Base-by-base conservation (phyloP, 2,888 invertebrate genomes). In the Trichopria drosophilae region DNA sequence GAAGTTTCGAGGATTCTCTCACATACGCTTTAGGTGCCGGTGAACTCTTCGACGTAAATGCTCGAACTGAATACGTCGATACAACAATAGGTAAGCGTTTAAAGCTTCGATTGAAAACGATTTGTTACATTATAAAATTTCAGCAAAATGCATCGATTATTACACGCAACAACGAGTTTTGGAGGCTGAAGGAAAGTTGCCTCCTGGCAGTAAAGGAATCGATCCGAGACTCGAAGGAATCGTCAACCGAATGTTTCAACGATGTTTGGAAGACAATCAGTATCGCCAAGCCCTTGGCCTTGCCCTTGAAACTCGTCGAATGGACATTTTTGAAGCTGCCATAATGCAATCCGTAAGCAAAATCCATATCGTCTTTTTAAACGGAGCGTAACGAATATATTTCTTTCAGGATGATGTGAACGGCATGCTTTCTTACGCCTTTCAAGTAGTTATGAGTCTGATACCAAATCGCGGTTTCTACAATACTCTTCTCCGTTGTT, bases 21-120 rank as follows among this genome's bases (percentile, higher is more conserved):
- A 93, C 93, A n/a, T 97, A 93, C 77, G 99, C 99, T 18, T 80
- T 99, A 13, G 94, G 96, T 13, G 96, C 99, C 65, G 95, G 93
- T 13, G 87, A 91, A 64, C 79, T 96, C 15, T 98, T 99, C 75
- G 92, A 97, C 79, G 93, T 98, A 2, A 95, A 93, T 71, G 89
- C 90, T 22, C 83, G 91, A 48, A 89, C 91, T 58, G 95, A 97
- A 79, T 98, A 96, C 80, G 95, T 96, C 1, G 94, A 97, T 72
- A 98, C 97, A 0, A 96, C 90, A 29, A 90, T 97, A 69, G 83
- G 84, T 84, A 77, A 72, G 29, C 3, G 6, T 16, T 24, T 9
- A 28, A 12, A 23, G 50, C 26, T 32, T 9, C 24, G 24, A 9
- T 24, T 24, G 10, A 10, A 26, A 22, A 39, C n/a, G 9, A n/a